phyloP scores from a whole-genome alignment of 92 coral and sea anemone genomes.

The Micromussa lordhowensis region DNA sequence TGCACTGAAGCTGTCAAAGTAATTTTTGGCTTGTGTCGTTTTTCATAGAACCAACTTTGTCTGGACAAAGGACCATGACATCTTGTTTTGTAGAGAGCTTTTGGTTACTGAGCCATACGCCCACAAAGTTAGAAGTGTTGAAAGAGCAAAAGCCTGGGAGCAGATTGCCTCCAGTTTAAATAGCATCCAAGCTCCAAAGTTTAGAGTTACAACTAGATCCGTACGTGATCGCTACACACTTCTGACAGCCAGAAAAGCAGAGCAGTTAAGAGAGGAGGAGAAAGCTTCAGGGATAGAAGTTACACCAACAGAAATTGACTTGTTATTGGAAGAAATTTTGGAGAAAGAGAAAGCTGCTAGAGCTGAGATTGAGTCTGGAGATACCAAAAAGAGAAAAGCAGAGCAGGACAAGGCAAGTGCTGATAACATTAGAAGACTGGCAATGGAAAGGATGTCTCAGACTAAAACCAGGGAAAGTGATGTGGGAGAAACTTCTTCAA shows the following conservation, averaged over 20 bases:
- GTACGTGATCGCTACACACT: constrained; percentile 53
- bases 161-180: constrained; percentile 44
- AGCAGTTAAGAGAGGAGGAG: constrained; percentile 47
- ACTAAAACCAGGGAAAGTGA: constrained; percentile 38
- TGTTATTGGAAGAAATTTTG: constrained; percentile 55
- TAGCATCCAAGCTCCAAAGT: constrained; percentile 41
- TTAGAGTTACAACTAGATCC: constrained; percentile 48
- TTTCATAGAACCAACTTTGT: constrained; percentile 33
- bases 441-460: constrained; percentile 62
- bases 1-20: too few relatives aligned
- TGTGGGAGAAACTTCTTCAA: constrained; percentile 24
- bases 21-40: too few relatives aligned
- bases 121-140: constrained; percentile 33
- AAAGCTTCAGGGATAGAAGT: constrained; percentile 57
- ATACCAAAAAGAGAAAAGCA: constrained; percentile 38
- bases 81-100: constrained; percentile 55
- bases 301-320: constrained; percentile 48
- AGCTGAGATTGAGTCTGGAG: constrained; percentile 36
- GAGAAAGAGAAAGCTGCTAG: constrained; percentile 45
- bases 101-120: constrained; percentile 49
- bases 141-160: constrained; percentile 58
- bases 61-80: constrained; percentile 48
- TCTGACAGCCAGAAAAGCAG: constrained; percentile 36
- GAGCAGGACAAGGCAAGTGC: constrained; percentile 50
- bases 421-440: constrained; percentile 47